Evolutionary conservation across 1,140 invertebrate genomes (phyloP).

Genomic region (Phymastichus coffea): DNA sequence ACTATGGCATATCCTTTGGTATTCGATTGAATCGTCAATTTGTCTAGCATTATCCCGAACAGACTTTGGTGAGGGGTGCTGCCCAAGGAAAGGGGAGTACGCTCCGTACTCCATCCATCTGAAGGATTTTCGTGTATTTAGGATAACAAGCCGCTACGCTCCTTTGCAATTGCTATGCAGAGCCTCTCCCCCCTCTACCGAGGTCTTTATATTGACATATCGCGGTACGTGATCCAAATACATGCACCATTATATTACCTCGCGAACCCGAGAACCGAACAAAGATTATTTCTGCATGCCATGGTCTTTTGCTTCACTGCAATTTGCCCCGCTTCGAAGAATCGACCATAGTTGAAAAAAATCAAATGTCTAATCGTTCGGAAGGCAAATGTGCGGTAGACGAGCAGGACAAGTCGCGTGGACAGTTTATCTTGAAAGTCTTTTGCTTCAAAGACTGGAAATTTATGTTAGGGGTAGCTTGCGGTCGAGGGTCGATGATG

Average conservation of each 20-base stretch:
- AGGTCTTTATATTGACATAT: slow-evolving; percentile 60
- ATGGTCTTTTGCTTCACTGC: slow-evolving; percentile 9
- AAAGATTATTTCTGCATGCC: background rate
- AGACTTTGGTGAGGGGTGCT: no score
- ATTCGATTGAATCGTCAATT: slow-evolving; percentile 58
- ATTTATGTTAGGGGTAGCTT: no score
- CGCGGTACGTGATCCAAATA: slow-evolving; percentile 59
- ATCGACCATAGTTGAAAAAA: slow-evolving; percentile 49
- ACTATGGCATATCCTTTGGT: slow-evolving; percentile 51
- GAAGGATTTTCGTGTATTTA: slow-evolving; percentile 59
- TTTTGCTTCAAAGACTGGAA: no score
- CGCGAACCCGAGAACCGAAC: background rate
- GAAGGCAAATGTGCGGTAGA: slow-evolving; percentile 37
- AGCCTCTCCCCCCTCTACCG: slow-evolving; percentile 36
- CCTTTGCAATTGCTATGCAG: slow-evolving; percentile 51
- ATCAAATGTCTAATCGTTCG: slow-evolving; percentile 46
- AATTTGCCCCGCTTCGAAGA: slow-evolving; percentile 42
- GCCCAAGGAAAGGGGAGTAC: slow-evolving; percentile 38
- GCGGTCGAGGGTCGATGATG: no score
- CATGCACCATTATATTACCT: slow-evolving; percentile 55
- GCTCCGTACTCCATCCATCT: slow-evolving; percentile 29
- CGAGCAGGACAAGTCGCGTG: no score
- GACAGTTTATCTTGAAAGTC: no score
- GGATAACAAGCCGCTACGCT: slow-evolving; percentile 55
- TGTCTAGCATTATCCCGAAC: slow-evolving; percentile 54